phyloP scores from a whole-genome alignment of 2,113 vertebrate species.

The Silurus asotus region DNA sequence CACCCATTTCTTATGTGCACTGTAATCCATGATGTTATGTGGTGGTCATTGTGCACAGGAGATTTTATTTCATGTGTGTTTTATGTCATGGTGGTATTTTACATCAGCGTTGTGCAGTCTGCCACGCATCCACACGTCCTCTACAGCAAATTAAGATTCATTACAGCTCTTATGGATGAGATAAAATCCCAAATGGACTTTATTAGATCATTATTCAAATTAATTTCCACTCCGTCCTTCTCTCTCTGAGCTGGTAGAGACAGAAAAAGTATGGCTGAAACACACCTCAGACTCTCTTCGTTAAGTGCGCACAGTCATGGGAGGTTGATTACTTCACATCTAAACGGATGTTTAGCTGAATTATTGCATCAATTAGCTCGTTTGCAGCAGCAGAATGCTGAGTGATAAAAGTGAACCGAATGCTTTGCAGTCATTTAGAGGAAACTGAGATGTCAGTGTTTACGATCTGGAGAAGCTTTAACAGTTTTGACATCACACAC shows the following conservation, averaged over 20 bases:
- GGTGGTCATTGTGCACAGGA: not conserved
- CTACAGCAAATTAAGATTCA: conserved; percentile 20
- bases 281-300: conserved; percentile 36
- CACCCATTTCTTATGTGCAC: not conserved
- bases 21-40: not conserved
- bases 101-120: not conserved
- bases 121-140: not conserved
- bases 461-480: conserved; percentile 1
- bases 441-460: not conserved
- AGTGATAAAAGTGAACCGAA: conserved; percentile 20
- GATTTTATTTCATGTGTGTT: not conserved
- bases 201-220: conserved; percentile 55
- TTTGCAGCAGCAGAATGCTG: conserved; percentile 33
- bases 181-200: conserved; percentile 49
- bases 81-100: not conserved
- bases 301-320: conserved; percentile 47
- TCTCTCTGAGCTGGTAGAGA: conserved; percentile 16
- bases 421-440: not conserved
- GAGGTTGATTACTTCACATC: conserved; percentile 50
- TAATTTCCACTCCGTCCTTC: conserved; percentile 42
- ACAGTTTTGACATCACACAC: not conserved
- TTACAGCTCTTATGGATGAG: conserved; percentile 45
- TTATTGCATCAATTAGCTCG: conserved; percentile 37
- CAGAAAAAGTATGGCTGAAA: conserved; percentile 33
- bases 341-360: conserved; percentile 40